Evolutionary conservation across 2,888 invertebrate species (phyloP).

Genomic region (Tinea trinotella): DNA sequence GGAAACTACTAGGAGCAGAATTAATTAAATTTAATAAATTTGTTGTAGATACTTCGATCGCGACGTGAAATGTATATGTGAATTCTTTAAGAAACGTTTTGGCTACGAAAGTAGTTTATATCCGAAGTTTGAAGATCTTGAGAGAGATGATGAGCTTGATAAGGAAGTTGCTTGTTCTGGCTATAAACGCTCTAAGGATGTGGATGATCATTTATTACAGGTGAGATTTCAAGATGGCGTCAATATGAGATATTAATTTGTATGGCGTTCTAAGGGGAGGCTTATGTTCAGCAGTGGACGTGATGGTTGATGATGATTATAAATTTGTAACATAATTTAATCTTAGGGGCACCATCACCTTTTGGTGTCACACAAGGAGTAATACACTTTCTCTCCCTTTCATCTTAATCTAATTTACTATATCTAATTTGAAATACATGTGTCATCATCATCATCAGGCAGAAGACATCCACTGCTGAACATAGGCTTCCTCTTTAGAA

Average conservation of each 20-base stretch:
- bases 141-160: conserved; percentile 87
- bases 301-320: conserved; percentile 15
- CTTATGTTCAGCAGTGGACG: neutral
- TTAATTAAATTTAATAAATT: neutral
- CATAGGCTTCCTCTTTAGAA: too few species aligned
- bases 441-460: too few species aligned
- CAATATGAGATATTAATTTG: neutral
- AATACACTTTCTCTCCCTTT: too few species aligned
- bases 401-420: too few species aligned
- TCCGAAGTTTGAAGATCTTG: conserved; percentile 83
- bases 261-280: too few species aligned
- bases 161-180: conserved; percentile 93
- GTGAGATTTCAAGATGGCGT: conserved; percentile 39
- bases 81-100: conserved; percentile 92
- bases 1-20: too few species aligned
- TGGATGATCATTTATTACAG: conserved; percentile 80
- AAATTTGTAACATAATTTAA: too few species aligned
- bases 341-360: too few species aligned
- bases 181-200: conserved; percentile 88
- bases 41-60: conserved; percentile 87
- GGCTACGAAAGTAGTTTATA: conserved; percentile 87
- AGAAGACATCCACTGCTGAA: too few species aligned
- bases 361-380: too few species aligned
- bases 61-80: conserved; percentile 92
- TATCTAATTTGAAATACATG: too few species aligned